Evolutionary conservation across 2,888 invertebrate species (phyloP).

Genomic region (Ferdinandea cuprea): DNA sequence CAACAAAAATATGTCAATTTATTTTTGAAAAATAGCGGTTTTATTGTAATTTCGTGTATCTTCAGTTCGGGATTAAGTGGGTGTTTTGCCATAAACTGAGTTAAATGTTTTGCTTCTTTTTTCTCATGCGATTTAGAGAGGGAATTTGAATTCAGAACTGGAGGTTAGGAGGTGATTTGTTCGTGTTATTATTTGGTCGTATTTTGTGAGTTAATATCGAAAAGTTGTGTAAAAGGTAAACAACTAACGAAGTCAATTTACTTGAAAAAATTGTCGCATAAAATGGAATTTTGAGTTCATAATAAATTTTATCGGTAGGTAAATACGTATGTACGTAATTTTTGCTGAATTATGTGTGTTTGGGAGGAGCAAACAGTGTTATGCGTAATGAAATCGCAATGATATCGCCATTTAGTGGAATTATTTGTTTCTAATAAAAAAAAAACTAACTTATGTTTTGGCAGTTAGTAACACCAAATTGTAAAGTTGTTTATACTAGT

Average conservation of each 20-base stretch:
- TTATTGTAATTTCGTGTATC: conserved; percentile 49
- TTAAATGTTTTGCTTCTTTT: conserved; percentile 11
- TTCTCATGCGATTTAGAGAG: neutral
- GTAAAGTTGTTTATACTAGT: too few relatives aligned
- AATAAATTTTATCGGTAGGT: too few relatives aligned
- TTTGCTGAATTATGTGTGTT: too few relatives aligned
- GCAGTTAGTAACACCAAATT: too few relatives aligned
- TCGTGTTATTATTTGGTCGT: neutral
- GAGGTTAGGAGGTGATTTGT: conserved; percentile 1
- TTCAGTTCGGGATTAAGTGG: conserved; percentile 38
- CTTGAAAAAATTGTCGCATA: neutral
- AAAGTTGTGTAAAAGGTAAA: neutral
- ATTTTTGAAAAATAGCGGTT: conserved; percentile 74
- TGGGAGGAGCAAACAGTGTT: too few relatives aligned
- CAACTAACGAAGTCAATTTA: neutral
- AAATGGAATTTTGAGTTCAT: neutral
- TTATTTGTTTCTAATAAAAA: too few relatives aligned
- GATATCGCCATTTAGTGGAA: too few relatives aligned
- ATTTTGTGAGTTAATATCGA: neutral
- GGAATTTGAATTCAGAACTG: conserved; percentile 7
- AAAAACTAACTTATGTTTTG: too few relatives aligned
- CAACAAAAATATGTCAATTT: conserved; percentile 75
- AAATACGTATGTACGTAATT: too few relatives aligned
- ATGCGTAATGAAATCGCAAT: too few relatives aligned
- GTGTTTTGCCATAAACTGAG: conserved; percentile 35